phyloP scores from a whole-genome alignment of 2,113 vertebrate species.

The Oreochromis niloticus region DNA sequence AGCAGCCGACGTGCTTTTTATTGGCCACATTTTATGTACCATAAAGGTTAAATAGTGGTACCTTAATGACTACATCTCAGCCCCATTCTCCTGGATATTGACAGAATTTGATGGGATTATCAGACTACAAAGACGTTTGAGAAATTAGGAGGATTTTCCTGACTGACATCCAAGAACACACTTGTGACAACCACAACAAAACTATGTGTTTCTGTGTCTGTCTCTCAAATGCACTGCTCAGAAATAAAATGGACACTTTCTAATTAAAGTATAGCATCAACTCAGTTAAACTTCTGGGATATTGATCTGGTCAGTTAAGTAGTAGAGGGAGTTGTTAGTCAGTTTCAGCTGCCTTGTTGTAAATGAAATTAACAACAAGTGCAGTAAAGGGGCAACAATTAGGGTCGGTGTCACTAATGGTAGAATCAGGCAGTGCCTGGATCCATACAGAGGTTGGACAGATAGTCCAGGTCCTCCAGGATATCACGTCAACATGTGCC shows the following conservation, averaged over 20 bases:
- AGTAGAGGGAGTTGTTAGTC: background rate
- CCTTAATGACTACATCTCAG: too few species aligned
- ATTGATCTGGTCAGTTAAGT: background rate
- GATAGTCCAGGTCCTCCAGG: background rate
- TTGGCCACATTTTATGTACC: background rate
- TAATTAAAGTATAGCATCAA: background rate
- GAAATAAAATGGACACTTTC: background rate
- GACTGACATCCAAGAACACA: too few species aligned
- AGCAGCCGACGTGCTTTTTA: background rate
- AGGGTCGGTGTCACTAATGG: background rate
- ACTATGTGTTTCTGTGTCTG: too few species aligned
- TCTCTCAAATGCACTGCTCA: too few species aligned
- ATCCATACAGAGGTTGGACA: background rate
- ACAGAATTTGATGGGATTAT: too few species aligned
- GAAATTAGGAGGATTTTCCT: too few species aligned
- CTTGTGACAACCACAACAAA: too few species aligned
- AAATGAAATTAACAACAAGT: background rate
- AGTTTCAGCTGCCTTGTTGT: background rate
- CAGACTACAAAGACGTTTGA: too few species aligned
- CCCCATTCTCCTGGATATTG: too few species aligned
- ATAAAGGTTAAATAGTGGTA: background rate
- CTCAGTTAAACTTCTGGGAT: background rate
- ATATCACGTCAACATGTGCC: background rate
- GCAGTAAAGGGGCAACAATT: background rate
- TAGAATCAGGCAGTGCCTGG: rapidly evolving